Evolutionary conservation across 2,797 vertebrate species (phyloP).

Genomic region (Hephaestus fuliginosus): DNA sequence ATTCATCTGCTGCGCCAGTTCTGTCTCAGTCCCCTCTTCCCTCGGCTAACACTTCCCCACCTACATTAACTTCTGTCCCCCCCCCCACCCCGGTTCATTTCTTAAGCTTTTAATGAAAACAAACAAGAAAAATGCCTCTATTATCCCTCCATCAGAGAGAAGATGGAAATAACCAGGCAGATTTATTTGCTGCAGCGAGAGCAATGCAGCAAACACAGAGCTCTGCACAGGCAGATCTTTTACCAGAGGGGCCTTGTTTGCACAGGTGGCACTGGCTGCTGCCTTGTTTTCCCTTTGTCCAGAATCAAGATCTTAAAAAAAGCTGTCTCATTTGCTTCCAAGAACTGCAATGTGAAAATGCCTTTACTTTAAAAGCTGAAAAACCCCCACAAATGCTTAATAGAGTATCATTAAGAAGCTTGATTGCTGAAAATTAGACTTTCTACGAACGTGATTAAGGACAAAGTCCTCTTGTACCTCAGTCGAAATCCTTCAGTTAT

Average conservation of each 20-base stretch:
- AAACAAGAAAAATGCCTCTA: slow-evolving; percentile 43
- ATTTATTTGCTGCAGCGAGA: slow-evolving; percentile 66
- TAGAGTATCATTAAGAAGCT: slow-evolving; percentile 77
- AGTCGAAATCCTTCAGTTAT: slow-evolving; percentile 47
- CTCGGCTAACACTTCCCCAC: slow-evolving; percentile 28
- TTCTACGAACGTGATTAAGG: slow-evolving; percentile 74
- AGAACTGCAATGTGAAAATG: slow-evolving; percentile 78
- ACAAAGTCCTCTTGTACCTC: slow-evolving; percentile 71
- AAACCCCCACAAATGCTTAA: slow-evolving; percentile 70
- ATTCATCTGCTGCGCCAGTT: slow-evolving; percentile 45
- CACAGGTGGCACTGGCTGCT: slow-evolving; percentile 83
- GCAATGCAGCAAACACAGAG: slow-evolving; percentile 58
- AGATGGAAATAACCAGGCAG: slow-evolving; percentile 63
- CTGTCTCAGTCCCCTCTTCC: slow-evolving; percentile 5
- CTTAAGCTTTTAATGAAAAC: slow-evolving; percentile 56
- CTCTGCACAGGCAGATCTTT: slow-evolving; percentile 68
- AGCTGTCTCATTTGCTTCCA: slow-evolving; percentile 78
- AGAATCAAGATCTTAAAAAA: slow-evolving; percentile 70
- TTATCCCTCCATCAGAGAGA: slow-evolving; percentile 57
- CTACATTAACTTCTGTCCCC: slow-evolving; percentile 31
- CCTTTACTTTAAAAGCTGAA: slow-evolving; percentile 72
- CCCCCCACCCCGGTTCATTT: slow-evolving; percentile 16
- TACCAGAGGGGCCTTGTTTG: slow-evolving; percentile 81
- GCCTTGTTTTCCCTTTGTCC: slow-evolving; percentile 81
- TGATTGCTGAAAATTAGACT: slow-evolving; percentile 83